Evolutionary conservation across 53 echinoderm and acorn worm genomes (phyloP), one percentile per base, ranked within the genome.

Genomic region (Holothuria scabra): DNA sequence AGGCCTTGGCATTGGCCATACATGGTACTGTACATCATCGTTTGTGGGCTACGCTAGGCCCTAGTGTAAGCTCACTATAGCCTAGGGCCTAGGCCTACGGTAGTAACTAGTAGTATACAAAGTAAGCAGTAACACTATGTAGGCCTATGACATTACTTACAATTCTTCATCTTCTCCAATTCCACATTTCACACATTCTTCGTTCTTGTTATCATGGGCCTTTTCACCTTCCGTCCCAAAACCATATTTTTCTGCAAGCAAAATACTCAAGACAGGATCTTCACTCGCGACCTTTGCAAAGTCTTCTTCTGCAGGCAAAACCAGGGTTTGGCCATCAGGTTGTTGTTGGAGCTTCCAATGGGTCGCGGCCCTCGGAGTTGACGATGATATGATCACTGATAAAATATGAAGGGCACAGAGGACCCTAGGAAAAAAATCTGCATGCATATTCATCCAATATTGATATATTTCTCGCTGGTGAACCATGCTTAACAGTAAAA

Each of bases 281-380:
- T 81, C 82, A 37, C 82, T 81, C 4, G 82, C 82, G 11, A 81
- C 82, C n/a, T 81, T 81, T n/a, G 82, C 82, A 64, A 81, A 81
- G 30, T 81, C 82, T 41, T 81, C 82, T 64, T 81, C 82, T 19
- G 65, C 82, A 12, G 82, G 82, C 28, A 81, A 7, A 18, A 81
- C 82, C 11, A 81, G 82, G n/a, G 82, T 25, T 81, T 81, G 62
- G 5, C 82, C 82, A 63, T 81, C 31, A 24, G 82, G 82, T 20
- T 81, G 82, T 63, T 81, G 62, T 41, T 81, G 82, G 16, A 81
- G 60, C 44, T 81, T 81, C 82, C 82, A 81, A 37, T 81, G 82
- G 12, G 82, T 81, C 31, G 82, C 82, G 24, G 82, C 82, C 46
- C 82, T 61, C 13, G 82, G 82, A 32, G 82, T 64, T 24, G 82